phyloP scores from a whole-genome alignment of 53 echinoderm and acorn worm species.

The Paracentrotus lividus region DNA sequence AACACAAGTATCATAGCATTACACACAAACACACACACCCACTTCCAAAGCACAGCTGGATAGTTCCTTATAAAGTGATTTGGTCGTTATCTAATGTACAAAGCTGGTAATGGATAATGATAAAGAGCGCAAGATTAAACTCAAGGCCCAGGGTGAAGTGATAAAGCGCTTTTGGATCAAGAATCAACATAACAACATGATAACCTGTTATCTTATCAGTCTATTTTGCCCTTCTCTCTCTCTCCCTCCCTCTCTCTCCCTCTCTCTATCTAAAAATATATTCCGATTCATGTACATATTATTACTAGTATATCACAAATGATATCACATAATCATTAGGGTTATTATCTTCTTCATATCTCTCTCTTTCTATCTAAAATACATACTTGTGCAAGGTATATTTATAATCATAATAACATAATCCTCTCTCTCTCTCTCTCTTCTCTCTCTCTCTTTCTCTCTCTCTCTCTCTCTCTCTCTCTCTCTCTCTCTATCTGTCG shows the following conservation, averaged over 20 bases:
- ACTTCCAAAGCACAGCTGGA: slow-evolving; percentile 5
- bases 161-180: slow-evolving; percentile 2
- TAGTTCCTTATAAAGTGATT: slow-evolving; percentile 12
- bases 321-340: too few species aligned
- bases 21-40: not conserved
- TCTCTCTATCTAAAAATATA: too few species aligned
- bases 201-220: not conserved
- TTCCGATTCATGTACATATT: too few species aligned
- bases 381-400: too few species aligned
- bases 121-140: not conserved
- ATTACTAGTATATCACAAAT: too few species aligned
- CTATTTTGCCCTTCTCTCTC: not conserved
- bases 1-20: not conserved
- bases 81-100: slow-evolving; percentile 28
- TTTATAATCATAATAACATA: too few species aligned
- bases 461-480: not conserved
- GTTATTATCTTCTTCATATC: too few species aligned
- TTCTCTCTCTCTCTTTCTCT: not conserved
- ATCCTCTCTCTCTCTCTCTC: not conserved
- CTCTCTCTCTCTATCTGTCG: not conserved
- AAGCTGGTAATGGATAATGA: slow-evolving; percentile 10
- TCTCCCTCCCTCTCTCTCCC: not conserved
- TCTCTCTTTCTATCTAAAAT: too few species aligned
- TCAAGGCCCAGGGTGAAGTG: not conserved
- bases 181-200: not conserved